Percentiles rank a stretch among this genome's conserved stretches.
These are phyloP conservation scores for Mizuhopecten yessoensis DNA, from an alignment of 1,140 invertebrate genomes.

Conservation along the genomic window DNA sequence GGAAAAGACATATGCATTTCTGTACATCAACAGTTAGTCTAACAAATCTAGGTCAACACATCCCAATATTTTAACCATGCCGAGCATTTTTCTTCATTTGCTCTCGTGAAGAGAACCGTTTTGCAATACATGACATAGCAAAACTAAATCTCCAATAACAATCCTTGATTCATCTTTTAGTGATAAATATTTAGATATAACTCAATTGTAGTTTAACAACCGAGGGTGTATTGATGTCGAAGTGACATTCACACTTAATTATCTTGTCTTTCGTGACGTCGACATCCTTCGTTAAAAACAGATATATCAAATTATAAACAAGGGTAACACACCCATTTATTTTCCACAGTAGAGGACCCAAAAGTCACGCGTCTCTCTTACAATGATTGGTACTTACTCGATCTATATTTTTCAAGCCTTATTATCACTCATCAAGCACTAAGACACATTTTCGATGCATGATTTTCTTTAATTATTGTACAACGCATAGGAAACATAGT, in stretches of 20 bases:
- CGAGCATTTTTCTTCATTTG: not conserved
- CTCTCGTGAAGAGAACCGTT: not conserved
- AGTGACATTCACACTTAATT: constrained; percentile 8
- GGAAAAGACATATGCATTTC: no score
- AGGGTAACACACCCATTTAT: not conserved
- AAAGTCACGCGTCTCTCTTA: not conserved
- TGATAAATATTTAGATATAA: not conserved
- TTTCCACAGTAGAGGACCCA: not conserved
- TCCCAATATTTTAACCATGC: not conserved
- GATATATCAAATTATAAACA: not conserved
- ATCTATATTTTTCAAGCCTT: no score
- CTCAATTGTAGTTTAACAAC: not conserved
- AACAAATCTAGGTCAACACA: not conserved
- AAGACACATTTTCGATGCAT: no score
- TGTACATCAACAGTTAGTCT: no score
- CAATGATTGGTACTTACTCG: no score
- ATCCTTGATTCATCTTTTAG: not conserved
- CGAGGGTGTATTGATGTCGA: not conserved
- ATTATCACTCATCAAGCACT: no score
- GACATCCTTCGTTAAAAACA: constrained; percentile 2
- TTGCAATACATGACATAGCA: not conserved
- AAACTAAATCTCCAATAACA: not conserved
- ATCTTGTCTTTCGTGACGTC: not conserved
- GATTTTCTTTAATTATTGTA: no score
- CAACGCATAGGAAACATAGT: no score